phyloP scores from a whole-genome alignment of 35 echinoderm and acorn worm genomes.

The Apostichopus californicus region DNA sequence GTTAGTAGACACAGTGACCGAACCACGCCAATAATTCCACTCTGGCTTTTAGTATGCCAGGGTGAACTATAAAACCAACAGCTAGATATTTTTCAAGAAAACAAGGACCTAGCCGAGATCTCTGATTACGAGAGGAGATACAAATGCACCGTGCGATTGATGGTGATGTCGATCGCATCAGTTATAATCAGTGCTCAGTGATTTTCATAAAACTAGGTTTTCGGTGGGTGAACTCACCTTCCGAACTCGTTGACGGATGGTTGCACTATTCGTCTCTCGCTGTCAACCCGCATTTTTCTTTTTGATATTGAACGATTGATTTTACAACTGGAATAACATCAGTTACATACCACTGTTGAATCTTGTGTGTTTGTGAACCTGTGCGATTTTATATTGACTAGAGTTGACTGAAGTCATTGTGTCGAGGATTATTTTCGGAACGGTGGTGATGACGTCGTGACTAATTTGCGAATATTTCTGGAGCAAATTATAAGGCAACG shows the following conservation, averaged over 20 bases:
- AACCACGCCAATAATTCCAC: neutral
- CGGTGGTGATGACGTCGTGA: too few relatives aligned
- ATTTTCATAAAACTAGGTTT: neutral
- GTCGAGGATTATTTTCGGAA: too few relatives aligned
- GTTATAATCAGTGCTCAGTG: neutral
- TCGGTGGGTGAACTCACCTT: neutral
- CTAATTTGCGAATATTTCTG: too few relatives aligned
- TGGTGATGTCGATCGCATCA: neutral
- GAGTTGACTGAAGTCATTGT: too few relatives aligned
- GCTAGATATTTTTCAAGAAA: slow-evolving; percentile 1
- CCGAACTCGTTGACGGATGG: neutral
- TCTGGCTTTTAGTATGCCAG: neutral
- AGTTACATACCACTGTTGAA: too few relatives aligned
- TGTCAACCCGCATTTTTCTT: neutral
- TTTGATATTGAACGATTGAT: neutral
- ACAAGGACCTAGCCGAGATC: neutral
- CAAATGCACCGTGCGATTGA: neutral
- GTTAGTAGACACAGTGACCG: neutral
- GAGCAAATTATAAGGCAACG: too few relatives aligned
- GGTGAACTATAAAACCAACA: neutral
- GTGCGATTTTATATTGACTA: too few relatives aligned
- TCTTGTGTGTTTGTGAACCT: too few relatives aligned
- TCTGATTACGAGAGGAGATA: neutral
- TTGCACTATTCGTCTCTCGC: neutral
- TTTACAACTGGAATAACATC: neutral